Base-by-base conservation (phyloP, 1,140 invertebrate genomes). In the Bombus huntii region DNA sequence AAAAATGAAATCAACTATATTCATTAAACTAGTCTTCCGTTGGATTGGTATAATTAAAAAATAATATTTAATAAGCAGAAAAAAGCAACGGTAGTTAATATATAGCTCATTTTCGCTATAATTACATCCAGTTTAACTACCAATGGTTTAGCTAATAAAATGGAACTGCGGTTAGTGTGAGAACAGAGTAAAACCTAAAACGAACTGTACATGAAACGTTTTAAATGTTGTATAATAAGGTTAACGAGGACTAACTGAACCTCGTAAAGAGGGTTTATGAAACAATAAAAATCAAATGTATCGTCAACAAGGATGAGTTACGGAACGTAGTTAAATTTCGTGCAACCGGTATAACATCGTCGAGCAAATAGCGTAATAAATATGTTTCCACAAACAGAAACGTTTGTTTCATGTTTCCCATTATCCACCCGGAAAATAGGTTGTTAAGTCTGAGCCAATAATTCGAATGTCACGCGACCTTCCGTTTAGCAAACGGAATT, bases 401-500 rank as follows among this genome's bases (percentile, higher is more conserved):
- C 34, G 44, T 47, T 62, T 59, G 34, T 53, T 59, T 34, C 25
- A 2, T n/a, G 31, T 59, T 78, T 71, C 65, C 72, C 31, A 68
- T 74, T 65, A 76, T 44, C 39, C 31, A 42, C 12, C n/a, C 31
- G 25, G 62, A 59, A 83, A 72, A 78, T 70, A 18, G 59, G 39
- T 44, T 62, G 75, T 83, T 75, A 83, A 77, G 57, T 65, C 39
- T 18, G 18, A 25, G 57, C 76, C 57, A 86, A 72, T 85, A 77
- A 81, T 77, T 70, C 76, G 37, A 78, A 68, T 57, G 77, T 85
- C 87, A 80, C 70, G 78, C 75, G 42, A 90, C 74, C 87, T 87
- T 81, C 73, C 80, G 83, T 89, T 89, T 15, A 90, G 85, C 90
- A 62, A 70, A 91, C 90, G 89, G 75, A 62, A 78, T 31, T 76